Percentiles rank a stretch among this genome's conserved stretches.
phyloP scores from a whole-genome alignment of 2,888 invertebrate species.

The Agrenia bidenticulata region DNA sequence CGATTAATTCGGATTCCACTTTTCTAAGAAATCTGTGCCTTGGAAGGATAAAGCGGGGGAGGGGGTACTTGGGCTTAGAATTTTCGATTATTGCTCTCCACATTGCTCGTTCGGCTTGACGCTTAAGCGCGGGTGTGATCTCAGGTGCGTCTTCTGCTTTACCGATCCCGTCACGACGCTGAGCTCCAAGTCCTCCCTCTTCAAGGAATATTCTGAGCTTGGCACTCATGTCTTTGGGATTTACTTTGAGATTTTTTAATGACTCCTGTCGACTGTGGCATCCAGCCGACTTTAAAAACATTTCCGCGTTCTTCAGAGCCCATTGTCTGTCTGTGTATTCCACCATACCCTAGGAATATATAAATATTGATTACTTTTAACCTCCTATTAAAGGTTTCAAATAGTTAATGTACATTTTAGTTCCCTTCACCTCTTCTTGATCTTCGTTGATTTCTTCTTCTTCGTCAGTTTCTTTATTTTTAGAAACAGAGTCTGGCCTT shows the following conservation, averaged over 20 bases:
- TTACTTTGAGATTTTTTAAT: not conserved
- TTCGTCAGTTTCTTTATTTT: not conserved
- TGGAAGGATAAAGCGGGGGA: constrained; percentile 31
- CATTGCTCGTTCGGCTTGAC: constrained; percentile 30
- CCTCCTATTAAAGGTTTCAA: no score
- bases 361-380: no score
- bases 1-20: constrained; percentile 25
- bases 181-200: not conserved
- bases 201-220: constrained; percentile 15
- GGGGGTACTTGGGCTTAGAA: constrained; percentile 31
- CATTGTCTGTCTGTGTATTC: constrained; percentile 20
- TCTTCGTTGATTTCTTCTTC: not conserved
- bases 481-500: not conserved
- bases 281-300: constrained; percentile 21
- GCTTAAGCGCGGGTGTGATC: constrained; percentile 19
- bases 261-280: not conserved
- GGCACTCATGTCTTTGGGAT: not conserved
- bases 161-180: constrained; percentile 22
- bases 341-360: not conserved
- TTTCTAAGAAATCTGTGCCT: constrained; percentile 22
- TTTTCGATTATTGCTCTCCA: constrained; percentile 24
- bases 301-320: constrained; percentile 30
- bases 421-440: not conserved
- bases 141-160: constrained; percentile 14
- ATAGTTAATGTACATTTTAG: no score